Evolutionary conservation across 2,113 vertebrate species (phyloP), one percentile per base, ranked within the genome.

Genomic region (Engraulis encrasicolus): DNA sequence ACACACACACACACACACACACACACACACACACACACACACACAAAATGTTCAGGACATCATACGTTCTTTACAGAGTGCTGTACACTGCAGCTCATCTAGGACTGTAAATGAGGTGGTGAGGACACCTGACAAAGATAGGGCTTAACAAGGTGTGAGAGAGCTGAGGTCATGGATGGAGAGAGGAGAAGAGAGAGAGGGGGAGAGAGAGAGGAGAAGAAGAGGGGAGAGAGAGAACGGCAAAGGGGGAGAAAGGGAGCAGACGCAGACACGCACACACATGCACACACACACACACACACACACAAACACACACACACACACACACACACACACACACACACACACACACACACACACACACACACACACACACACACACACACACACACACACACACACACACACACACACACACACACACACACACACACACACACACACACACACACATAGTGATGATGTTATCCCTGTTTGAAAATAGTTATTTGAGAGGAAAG

Each of bases 81-180:
- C 23, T 31, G 7, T 11, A 45, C 40, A 45, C 58, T 66, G 58
- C n/a, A 66, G 58, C 23, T 66, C 31, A 2, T 66, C 58, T 23
- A 66, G 58, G 9, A n/a, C n/a, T 66, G 58, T 66, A 31, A 66
- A 66, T 66, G 58, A 66, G 58, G 58, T 66, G 58, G 23, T 66
- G 58, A 66, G 31, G 58, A 66, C 31, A 27, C 58, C 58, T 66
- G 58, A 66, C 58, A 66, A 31, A 66, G 58, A 66, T 66, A 66
- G 58, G 58, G 58, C 58, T 66, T 66, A 66, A 66, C 58, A 23
- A 66, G 7, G 58, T 66, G 58, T 66, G 23, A 3, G 58, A 66
- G 7, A 27, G 58, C 58, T 66, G 58, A 66, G 58, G 58, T 66
- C 5, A 66, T 66, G n/a, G 58, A 3, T 66, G 58, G 58, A 66